Percentiles rank a stretch among this genome's conserved stretches.
Conservation (phyloP, 2,113 vertebrate genomes). For the Morphnarchus princeps region DNA sequence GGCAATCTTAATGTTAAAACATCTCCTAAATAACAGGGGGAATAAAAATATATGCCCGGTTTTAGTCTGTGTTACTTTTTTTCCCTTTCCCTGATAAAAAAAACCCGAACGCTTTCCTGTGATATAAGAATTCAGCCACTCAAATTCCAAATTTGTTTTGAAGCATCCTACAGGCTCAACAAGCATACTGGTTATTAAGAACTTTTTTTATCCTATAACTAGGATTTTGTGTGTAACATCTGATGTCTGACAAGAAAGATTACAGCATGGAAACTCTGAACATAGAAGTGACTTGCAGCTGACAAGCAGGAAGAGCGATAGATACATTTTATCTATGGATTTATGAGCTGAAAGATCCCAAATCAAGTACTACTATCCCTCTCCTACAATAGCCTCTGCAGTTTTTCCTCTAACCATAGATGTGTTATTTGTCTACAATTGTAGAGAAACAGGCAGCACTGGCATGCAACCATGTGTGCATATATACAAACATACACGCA, state of each 20-base stretch:
- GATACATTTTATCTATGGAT: background rate
- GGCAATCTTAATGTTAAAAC: background rate
- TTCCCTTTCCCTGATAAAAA: background rate
- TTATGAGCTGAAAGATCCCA: background rate
- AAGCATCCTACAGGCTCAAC: background rate
- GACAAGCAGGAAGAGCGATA: accelerated
- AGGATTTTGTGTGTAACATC: background rate
- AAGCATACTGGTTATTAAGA: background rate
- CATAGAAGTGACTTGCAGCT: background rate
- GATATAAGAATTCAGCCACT: background rate
- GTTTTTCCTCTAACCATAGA: background rate
- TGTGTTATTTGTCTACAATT: background rate
- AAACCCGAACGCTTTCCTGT: accelerated
- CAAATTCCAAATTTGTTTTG: background rate
- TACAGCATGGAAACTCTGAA: background rate
- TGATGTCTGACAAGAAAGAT: background rate
- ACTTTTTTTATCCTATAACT: background rate
- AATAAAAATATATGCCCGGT: background rate
- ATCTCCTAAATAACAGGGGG: background rate
- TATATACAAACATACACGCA: background rate
- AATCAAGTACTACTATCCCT: background rate
- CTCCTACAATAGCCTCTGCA: background rate
- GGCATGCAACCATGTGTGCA: no score
- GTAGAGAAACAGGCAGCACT: background rate
- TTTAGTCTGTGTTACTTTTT: background rate